phyloP scores from a whole-genome alignment of 2,888 invertebrate genomes.

The Dyspetes luteomarginatus region DNA sequence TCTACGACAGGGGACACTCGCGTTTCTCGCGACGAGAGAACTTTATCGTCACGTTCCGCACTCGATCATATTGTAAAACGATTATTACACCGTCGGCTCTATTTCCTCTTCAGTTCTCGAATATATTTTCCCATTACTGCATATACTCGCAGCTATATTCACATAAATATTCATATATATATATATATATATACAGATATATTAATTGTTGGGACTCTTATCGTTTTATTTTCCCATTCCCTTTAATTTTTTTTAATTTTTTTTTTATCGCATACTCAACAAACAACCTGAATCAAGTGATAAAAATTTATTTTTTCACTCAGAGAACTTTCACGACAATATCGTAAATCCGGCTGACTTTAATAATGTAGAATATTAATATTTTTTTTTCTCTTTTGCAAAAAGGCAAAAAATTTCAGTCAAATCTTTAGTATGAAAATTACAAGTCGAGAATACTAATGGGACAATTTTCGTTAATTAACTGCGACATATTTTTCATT shows the following conservation, averaged over 20 bases:
- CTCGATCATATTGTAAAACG: constrained; percentile 73
- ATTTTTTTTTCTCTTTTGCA: no score
- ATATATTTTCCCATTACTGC: constrained; percentile 49
- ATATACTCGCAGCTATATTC: background rate
- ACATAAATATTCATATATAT: constrained; percentile 2
- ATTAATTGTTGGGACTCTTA: background rate
- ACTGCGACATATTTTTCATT: no score
- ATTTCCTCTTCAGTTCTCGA: constrained; percentile 71
- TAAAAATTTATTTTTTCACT: no score
- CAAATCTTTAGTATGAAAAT: no score
- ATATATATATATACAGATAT: background rate
- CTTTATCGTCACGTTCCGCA: constrained; percentile 76
- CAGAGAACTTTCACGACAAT: no score
- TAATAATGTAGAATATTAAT: no score
- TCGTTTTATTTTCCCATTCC: background rate
- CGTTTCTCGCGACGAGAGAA: constrained; percentile 61
- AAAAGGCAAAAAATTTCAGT: no score
- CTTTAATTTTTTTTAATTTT: background rate
- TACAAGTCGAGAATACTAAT: no score
- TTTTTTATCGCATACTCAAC: constrained; percentile 37
- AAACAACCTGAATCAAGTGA: no score
- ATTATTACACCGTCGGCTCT: constrained; percentile 71
- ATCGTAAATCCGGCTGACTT: no score
- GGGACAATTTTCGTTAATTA: no score
- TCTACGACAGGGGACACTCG: constrained; percentile 61